Conservation (phyloP, 2,888 invertebrate species). For the Ryuthela nishihirai region DNA sequence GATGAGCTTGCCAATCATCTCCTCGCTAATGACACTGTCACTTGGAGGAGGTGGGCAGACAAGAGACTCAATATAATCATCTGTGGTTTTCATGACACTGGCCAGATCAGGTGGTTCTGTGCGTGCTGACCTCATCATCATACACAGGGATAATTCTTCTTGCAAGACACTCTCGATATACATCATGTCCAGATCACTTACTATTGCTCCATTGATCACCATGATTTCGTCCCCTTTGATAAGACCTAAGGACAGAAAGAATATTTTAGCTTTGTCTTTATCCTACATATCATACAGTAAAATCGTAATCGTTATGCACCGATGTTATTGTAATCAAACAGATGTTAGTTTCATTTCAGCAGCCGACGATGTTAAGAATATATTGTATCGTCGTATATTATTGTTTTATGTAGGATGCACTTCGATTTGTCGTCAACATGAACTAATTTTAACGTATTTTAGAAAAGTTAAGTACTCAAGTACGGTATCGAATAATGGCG, state of each 20-base stretch:
- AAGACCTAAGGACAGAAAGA: slow-evolving; percentile 64
- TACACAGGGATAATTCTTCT: slow-evolving; percentile 87
- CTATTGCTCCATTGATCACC: slow-evolving; percentile 97
- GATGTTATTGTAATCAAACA: too few species aligned
- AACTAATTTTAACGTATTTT: too few species aligned
- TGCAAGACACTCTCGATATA: slow-evolving; percentile 94
- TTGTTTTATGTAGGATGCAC: too few species aligned
- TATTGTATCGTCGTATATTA: too few species aligned
- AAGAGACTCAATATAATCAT: slow-evolving; percentile 80
- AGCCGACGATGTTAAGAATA: too few species aligned
- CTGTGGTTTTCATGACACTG: slow-evolving; percentile 53
- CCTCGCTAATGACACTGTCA: slow-evolving; percentile 82
- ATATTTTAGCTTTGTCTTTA: too few species aligned
- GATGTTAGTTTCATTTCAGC: too few species aligned
- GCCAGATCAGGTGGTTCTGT: slow-evolving; percentile 57
- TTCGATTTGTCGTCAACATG: too few species aligned
- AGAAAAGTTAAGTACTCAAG: too few species aligned
- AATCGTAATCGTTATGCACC: too few species aligned
- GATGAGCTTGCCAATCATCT: slow-evolving; percentile 93
- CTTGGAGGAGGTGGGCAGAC: slow-evolving; percentile 95
- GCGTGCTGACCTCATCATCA: slow-evolving; percentile 92
- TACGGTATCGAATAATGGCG: too few species aligned
- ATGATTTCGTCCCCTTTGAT: slow-evolving; percentile 97
- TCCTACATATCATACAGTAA: too few species aligned
- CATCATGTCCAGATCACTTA: slow-evolving; percentile 99